Percentiles rank a stretch among this genome's conserved stretches.
Conservation (phyloP, 2,888 invertebrate genomes). For the Athalia circularis region DNA sequence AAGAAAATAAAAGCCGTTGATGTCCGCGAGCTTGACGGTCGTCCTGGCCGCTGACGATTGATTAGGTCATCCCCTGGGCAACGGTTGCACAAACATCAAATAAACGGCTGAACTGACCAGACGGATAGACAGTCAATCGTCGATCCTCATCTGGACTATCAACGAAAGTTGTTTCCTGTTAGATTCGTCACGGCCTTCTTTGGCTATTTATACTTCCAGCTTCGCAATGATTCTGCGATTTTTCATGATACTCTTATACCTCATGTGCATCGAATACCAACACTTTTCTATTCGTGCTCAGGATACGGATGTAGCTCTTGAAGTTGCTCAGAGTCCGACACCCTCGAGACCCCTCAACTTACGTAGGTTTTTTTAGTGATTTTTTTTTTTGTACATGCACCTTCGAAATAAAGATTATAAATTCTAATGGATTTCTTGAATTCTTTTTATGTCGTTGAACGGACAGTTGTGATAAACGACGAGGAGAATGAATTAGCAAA, state of each 20-base stretch:
- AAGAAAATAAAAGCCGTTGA: constrained; percentile 26
- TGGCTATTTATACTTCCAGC: not conserved
- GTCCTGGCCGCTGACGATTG: constrained; percentile 59
- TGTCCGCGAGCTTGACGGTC: constrained; percentile 30
- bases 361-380: constrained; percentile 20
- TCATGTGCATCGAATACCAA: too few species aligned
- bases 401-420: not conserved
- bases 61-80: constrained; percentile 72
- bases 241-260: not conserved
- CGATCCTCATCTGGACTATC: constrained; percentile 13
- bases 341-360: constrained; percentile 22
- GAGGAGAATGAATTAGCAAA: constrained; percentile 64
- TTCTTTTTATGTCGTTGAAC: not conserved
- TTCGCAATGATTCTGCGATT: not conserved
- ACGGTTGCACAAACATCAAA: constrained; percentile 69
- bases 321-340: not conserved
- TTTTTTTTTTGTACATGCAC: not conserved
- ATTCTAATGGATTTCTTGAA: not conserved
- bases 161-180: not conserved
- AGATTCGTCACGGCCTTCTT: not conserved
- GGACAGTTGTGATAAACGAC: constrained; percentile 67
- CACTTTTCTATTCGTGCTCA: not conserved
- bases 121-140: constrained; percentile 35
- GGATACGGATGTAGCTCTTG: not conserved
- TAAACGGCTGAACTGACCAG: constrained; percentile 43